Base-by-base conservation (phyloP, 2,797 vertebrate genomes). In the Eulemur albifrons region DNA sequence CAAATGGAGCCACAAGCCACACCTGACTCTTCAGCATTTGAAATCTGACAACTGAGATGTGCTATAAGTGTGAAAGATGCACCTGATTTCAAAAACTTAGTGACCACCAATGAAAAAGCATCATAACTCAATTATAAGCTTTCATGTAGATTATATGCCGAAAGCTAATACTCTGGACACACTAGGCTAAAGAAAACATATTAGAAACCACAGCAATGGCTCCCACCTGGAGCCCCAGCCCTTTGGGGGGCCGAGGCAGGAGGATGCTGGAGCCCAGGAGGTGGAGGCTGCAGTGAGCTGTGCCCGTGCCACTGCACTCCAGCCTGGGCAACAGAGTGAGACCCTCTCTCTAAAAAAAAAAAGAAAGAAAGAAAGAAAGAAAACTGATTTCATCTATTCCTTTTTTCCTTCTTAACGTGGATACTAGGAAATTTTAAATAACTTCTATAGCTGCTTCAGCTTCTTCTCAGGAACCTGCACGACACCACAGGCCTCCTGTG, bases 401-500 rank as follows among this genome's bases (percentile, higher is more conserved):
- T 27, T 65, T 14, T 76, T 50, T 72, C 25, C 20, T 48, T n/a
- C 25, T 54, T 57, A 67, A 75, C 1, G 23, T 18, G 20, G 12
- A 18, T 9, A 38, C 6, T 45, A 54, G 21, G 27, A 88, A 65
- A 21, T 27, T 65, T 17, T 75, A 61, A 65, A 18, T 65, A 7
- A 65, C 13, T 12, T 67, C 32, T 30, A 59, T 2, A 77, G 2
- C n/a, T 57, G 97, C 98, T 99, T 99, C 98, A 99, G 98, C 95
- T 99, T 99, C 98, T 99, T 99, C 96, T 99, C 99, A 0, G 99
- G 99, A 17, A 99, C 99, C 99, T 99, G 59, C 0, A 0, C 1
- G 0, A 92, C 35, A 96, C 13, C 38, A 61, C 5, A 54, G 9
- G 17, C 9, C 11, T 1, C 20, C 25, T 2, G 25, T 59, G 32